phyloP scores from a whole-genome alignment of 2,113 vertebrate genomes.

The Narcine bancroftii region DNA sequence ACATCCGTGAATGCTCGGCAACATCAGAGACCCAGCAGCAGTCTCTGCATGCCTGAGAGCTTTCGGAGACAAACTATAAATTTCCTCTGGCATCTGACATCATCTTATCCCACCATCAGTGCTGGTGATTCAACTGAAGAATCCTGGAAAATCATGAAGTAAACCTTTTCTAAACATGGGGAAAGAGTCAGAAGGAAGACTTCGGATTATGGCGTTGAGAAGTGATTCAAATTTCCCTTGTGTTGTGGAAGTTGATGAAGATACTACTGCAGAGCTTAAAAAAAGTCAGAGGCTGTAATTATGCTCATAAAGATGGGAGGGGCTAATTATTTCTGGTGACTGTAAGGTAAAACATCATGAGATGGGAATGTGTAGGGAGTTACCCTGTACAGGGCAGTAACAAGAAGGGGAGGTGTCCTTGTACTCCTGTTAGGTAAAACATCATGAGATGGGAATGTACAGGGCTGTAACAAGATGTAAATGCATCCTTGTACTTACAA shows the following conservation, averaged over 20 bases:
- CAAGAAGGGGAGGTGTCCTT: too few species aligned
- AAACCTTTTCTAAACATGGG: neutral
- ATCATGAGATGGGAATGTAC: too few species aligned
- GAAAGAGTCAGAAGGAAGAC: neutral
- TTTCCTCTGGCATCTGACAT: too few species aligned
- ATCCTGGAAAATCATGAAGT: neutral
- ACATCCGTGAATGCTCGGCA: neutral
- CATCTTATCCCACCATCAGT: neutral
- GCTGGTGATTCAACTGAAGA: neutral
- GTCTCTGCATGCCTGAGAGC: neutral
- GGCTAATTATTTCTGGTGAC: too few species aligned
- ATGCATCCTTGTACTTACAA: too few species aligned
- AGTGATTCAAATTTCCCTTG: neutral
- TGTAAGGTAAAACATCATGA: too few species aligned
- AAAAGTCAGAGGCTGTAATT: neutral
- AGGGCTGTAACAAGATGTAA: too few species aligned
- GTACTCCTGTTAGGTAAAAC: too few species aligned
- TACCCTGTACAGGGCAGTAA: too few species aligned
- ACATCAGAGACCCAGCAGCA: neutral
- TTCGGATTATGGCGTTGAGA: neutral
- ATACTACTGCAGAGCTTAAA: neutral
- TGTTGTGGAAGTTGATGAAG: neutral
- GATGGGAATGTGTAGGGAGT: too few species aligned
- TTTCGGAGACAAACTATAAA: neutral
- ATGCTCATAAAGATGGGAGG: neutral